phyloP scores from a whole-genome alignment of 2,888 invertebrate species.

The Drosophila nr. medialis region DNA sequence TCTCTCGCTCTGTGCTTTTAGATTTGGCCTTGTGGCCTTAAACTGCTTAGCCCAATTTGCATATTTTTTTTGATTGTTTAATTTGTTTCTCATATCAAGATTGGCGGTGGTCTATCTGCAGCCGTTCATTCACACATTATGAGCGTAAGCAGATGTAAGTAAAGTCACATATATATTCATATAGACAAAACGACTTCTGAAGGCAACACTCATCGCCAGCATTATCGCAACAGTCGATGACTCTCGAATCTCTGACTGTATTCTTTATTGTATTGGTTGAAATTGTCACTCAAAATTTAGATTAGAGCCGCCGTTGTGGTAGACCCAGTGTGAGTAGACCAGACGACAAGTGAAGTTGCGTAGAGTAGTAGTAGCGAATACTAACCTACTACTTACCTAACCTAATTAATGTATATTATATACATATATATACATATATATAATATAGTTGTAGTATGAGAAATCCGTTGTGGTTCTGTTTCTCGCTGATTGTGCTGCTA shows the following conservation, averaged over 20 bases:
- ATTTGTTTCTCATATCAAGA: not conserved
- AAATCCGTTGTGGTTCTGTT: constrained; percentile 48
- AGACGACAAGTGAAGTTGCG: constrained; percentile 24
- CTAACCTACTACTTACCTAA: not conserved
- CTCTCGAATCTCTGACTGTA: not conserved
- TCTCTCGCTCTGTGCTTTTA: no score
- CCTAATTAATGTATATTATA: not conserved
- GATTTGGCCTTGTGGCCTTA: no score
- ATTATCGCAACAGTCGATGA: not conserved
- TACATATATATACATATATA: not conserved
- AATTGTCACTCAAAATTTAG: constrained; percentile 16
- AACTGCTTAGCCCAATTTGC: not conserved
- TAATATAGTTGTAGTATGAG: constrained; percentile 17
- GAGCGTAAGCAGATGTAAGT: constrained; percentile 2
- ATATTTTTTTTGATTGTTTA: not conserved
- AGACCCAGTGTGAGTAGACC: constrained; percentile 12
- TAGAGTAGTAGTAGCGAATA: not conserved
- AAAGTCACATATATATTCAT: not conserved
- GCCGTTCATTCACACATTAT: constrained; percentile 9
- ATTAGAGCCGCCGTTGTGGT: constrained; percentile 11
- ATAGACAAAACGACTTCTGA: not conserved
- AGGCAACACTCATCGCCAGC: not conserved
- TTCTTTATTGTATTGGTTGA: constrained; percentile 2
- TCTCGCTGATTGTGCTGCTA: constrained; percentile 43
- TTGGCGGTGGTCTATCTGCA: not conserved